Conservation (phyloP, 2,888 invertebrate genomes). For the Oscheius myriophilus region DNA sequence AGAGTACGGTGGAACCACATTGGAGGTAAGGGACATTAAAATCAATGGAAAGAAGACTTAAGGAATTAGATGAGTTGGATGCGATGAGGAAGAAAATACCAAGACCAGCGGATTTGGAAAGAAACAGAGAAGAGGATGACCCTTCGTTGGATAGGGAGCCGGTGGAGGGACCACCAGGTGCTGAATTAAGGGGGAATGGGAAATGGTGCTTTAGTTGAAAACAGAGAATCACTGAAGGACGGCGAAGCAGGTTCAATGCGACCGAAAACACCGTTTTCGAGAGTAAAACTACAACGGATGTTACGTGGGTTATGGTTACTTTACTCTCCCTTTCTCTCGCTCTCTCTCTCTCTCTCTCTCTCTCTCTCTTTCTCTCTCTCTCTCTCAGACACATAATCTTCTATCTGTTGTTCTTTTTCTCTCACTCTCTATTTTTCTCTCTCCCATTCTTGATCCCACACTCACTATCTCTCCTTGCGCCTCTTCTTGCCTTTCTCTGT, state of each 20-base stretch:
- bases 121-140: conserved; percentile 46
- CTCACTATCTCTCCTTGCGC: too few relatives aligned
- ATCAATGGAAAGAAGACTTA: background rate
- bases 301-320: background rate
- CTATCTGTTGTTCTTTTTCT: too few relatives aligned
- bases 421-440: too few relatives aligned
- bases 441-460: too few relatives aligned
- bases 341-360: too few relatives aligned
- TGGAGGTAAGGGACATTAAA: conserved; percentile 36
- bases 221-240: conserved; percentile 10
- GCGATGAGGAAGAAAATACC: conserved; percentile 42
- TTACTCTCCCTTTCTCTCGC: too few relatives aligned
- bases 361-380: too few relatives aligned
- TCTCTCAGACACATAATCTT: too few relatives aligned
- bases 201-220: background rate
- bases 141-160: conserved; percentile 37
- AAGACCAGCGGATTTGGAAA: conserved; percentile 37
- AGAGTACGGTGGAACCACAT: conserved; percentile 56
- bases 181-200: too few relatives aligned
- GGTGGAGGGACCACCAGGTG: background rate
- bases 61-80: conserved; percentile 52
- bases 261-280: conserved; percentile 9
- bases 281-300: background rate
- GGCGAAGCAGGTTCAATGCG: background rate
- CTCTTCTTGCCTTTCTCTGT: too few relatives aligned